A percentile compares a stretch with the other conserved stretches of the same genome.
Evolutionary conservation across 1,140 invertebrate genomes (phyloP).

Genomic region (Belonocnema kinseyi): DNA sequence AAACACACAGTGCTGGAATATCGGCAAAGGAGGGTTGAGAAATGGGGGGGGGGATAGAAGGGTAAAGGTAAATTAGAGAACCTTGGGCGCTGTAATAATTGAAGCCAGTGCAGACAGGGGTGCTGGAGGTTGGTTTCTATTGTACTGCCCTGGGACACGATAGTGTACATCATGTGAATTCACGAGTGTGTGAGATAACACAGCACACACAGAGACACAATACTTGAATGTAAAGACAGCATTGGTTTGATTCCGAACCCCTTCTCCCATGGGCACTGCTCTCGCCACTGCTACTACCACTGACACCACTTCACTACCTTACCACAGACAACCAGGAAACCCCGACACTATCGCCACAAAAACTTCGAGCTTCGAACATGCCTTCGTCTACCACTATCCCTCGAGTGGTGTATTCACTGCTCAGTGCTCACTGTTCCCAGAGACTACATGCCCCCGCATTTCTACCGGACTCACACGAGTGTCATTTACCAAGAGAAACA

Average conservation of each 20-base stretch:
- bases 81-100: constrained; percentile 50
- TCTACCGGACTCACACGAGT: too few relatives aligned
- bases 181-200: too few relatives aligned
- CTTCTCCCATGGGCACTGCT: constrained; percentile 52
- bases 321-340: constrained; percentile 37
- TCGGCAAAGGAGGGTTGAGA: too few relatives aligned
- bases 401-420: background rate
- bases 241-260: constrained; percentile 4
- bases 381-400: constrained; percentile 33
- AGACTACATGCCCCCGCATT: background rate
- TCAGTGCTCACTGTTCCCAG: constrained; percentile 33
- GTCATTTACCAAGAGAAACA: too few relatives aligned
- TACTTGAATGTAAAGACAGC: too few relatives aligned
- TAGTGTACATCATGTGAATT: constrained; percentile 44
- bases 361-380: constrained; percentile 41
- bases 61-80: constrained; percentile 47
- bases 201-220: too few relatives aligned
- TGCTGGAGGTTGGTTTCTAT: constrained; percentile 48
- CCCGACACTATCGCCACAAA: constrained; percentile 40
- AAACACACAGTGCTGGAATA: too few relatives aligned
- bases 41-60: too few relatives aligned
- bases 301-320: constrained; percentile 39
- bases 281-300: constrained; percentile 31
- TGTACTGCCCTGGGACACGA: constrained; percentile 49
- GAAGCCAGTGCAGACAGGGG: constrained; percentile 43